Evolutionary conservation across 30 jellyfish, hydroid and myxozoan genomes (phyloP).

Genomic region (Hydra vulgaris): DNA sequence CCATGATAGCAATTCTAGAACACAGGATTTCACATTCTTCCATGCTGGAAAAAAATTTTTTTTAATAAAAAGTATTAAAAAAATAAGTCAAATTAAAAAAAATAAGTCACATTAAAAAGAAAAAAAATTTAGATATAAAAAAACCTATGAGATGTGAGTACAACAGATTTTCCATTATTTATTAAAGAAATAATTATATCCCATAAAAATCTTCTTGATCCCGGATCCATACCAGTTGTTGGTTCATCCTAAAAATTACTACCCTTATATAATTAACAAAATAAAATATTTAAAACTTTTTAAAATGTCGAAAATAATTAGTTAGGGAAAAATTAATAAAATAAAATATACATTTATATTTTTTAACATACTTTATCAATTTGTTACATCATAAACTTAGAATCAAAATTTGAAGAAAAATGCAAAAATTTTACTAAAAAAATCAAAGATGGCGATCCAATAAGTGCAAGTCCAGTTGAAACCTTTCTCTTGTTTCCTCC

Average conservation of each 20-base stretch:
- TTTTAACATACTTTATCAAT: too few relatives aligned
- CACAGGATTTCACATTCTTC: conserved; percentile 88
- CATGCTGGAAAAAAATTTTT: conserved; percentile 38
- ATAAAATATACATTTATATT: not conserved
- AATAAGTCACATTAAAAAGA: too few relatives aligned
- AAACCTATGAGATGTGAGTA: conserved; percentile 86
- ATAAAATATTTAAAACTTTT: too few relatives aligned
- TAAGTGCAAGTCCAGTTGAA: conserved; percentile 69
- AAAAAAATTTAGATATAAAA: too few relatives aligned
- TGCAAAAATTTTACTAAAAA: conserved; percentile 38
- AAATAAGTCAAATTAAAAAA: not conserved
- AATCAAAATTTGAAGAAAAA: too few relatives aligned
- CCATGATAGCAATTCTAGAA: conserved; percentile 81
- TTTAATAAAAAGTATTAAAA: not conserved
- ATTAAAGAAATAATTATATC: conserved; percentile 41
- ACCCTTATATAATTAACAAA: too few relatives aligned
- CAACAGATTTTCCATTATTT: conserved; percentile 60
- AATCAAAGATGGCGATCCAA: conserved; percentile 80
- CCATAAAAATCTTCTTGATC: conserved; percentile 84
- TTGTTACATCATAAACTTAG: too few relatives aligned
- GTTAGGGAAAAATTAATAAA: too few relatives aligned
- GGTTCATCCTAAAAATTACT: conserved; percentile 99
- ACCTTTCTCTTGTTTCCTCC: conserved; percentile 83
- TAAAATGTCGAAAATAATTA: not conserved
- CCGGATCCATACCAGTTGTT: conserved; percentile 97